These are phyloP conservation scores for Caerostris darwini DNA, from an alignment of 1,140 invertebrate species.

Conservation along the genomic window DNA sequence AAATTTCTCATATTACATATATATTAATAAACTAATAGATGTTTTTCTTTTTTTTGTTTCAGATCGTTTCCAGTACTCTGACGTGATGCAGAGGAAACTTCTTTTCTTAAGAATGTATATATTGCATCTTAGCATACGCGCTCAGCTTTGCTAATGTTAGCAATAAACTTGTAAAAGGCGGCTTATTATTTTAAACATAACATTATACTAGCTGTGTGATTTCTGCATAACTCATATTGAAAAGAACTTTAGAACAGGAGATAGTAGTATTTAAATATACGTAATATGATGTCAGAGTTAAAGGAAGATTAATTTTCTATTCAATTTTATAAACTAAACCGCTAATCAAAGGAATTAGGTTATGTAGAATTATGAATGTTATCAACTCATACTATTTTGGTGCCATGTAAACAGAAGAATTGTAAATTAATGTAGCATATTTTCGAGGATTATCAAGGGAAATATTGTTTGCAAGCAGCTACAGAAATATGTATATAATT, in stretches of 20 bases:
- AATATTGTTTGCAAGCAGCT: conserved; percentile 3
- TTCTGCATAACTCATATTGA: neutral
- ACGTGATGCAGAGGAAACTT: neutral
- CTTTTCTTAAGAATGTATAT: neutral
- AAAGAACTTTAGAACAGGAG: no score
- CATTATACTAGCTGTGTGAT: neutral
- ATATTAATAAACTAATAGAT: no score
- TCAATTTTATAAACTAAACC: no score
- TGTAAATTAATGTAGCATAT: conserved; percentile 31
- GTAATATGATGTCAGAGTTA: no score
- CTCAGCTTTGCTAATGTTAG: conserved; percentile 21
- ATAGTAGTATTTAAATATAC: no score
- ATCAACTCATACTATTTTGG: neutral
- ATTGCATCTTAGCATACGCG: conserved; percentile 17
- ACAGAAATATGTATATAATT: conserved; percentile 24
- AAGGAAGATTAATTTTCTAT: no score
- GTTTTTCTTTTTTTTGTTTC: neutral
- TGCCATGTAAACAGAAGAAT: neutral
- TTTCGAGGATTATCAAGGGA: neutral
- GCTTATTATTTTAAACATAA: conserved; percentile 4
- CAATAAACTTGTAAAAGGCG: neutral
- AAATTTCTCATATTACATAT: no score
- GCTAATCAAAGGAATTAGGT: no score
- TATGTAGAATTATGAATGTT: no score
- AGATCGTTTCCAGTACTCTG: conserved; percentile 40